Evolutionary conservation across 2,113 vertebrate genomes (phyloP).

Genomic region (Anguilla rostrata): DNA sequence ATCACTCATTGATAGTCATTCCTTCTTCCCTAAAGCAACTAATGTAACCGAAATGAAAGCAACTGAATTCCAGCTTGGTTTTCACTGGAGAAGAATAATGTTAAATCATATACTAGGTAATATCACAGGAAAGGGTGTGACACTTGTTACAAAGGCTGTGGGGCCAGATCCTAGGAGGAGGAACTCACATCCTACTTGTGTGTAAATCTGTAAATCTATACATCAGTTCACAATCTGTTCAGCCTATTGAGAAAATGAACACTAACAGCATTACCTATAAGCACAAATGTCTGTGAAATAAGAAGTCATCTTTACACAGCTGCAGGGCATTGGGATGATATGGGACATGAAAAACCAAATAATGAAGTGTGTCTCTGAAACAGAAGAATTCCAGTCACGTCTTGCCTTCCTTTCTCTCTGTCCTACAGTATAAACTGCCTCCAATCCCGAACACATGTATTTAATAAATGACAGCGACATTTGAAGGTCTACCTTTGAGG

Average conservation of each 20-base stretch:
- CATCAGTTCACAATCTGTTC: background rate
- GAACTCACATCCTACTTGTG: background rate
- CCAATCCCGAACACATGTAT: slow-evolving; percentile 39
- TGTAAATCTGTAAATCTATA: background rate
- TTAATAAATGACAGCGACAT: slow-evolving; percentile 49
- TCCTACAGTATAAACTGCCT: slow-evolving; percentile 35
- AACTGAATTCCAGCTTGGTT: background rate
- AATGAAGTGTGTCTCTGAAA: slow-evolving; percentile 31
- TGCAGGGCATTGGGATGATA: background rate
- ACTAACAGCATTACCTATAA: background rate
- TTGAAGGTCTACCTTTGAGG: slow-evolving; percentile 4
- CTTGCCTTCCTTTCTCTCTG: slow-evolving; percentile 47
- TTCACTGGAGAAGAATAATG: background rate
- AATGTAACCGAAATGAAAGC: background rate
- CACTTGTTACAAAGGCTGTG: background rate
- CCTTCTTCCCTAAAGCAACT: background rate
- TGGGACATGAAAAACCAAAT: background rate
- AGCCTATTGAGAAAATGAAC: background rate
- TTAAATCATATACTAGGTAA: background rate
- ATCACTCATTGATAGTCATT: background rate
- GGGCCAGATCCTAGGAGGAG: background rate
- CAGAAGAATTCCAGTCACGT: slow-evolving; percentile 45
- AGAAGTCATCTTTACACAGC: background rate
- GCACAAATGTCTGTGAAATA: background rate
- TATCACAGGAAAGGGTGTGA: background rate